Base-by-base conservation (phyloP, 2,797 vertebrate species). In the Graptemys geographica region DNA sequence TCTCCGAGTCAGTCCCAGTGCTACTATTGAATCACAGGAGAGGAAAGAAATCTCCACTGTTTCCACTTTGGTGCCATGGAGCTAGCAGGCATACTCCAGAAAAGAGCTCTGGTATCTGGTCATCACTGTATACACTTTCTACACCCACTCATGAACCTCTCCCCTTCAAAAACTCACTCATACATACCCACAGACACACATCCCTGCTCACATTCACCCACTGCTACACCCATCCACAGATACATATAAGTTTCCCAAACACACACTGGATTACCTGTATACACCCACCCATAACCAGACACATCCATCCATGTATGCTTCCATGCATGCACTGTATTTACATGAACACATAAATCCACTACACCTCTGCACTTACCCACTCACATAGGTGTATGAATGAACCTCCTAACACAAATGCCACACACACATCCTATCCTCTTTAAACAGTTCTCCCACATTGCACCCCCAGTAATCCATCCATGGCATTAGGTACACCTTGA, bases 321-420 rank as follows among this genome's bases (percentile, higher is more conserved):
- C n/a, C 23, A 37, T 28, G 41, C 21, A 47, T 47, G 4, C 9
- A 31, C 65, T 16, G 28, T 0, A 0, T 12, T 79, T 23, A 11
- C 52, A 72, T 51, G 33, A 79, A 76, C 12, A 5, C 1, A 12
- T 0, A 12, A 1, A 3, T 11, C n/a, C n/a, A 69, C n/a, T 37
- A 41, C n/a, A 72, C 5, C 21, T 72, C 65, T 72, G 65, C n/a
- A 11, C n/a, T 41, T 72, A 23, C 65, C n/a, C n/a, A 72, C 65
- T 72, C 65, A 41, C n/a, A 72, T 3, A 41, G 37, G 19, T 52
- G 31, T 56, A 57, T 18, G 2, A 1, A 13, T 0, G 5, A 2
- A 2, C 15, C 28, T 52, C 37, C 44, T 23, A 78, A 23, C 11
- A 11, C 4, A 6, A 4, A 51, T 10, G 13, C 8, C 51, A 18